Percentiles rank a stretch among this genome's conserved stretches.
Conservation (phyloP, 2,797 vertebrate genomes). For the Falco novaeseelandiae region DNA sequence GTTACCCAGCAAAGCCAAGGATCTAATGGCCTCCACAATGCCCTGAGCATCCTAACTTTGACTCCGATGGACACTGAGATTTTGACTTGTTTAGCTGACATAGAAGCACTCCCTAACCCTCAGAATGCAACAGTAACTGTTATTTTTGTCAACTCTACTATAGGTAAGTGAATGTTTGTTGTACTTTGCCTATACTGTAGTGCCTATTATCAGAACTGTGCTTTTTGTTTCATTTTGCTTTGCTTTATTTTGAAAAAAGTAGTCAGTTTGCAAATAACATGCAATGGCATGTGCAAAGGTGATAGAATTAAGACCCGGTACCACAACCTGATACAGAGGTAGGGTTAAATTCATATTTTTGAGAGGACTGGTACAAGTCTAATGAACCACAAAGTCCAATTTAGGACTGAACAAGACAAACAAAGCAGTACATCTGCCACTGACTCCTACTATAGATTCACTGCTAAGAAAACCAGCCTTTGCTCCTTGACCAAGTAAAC, state of each 20-base stretch:
- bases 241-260: background rate
- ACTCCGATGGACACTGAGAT: conserved; percentile 71
- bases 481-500: background rate
- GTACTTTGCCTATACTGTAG: background rate
- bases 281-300: background rate
- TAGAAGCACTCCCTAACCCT: conserved; percentile 75
- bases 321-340: background rate
- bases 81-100: conserved; percentile 83
- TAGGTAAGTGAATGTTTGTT: conserved; percentile 63
- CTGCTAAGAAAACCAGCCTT: background rate
- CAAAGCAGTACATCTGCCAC: background rate
- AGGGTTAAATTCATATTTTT: background rate
- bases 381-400: background rate
- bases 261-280: background rate
- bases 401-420: background rate
- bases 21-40: conserved; percentile 66
- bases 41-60: conserved; percentile 79
- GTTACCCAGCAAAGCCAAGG: conserved; percentile 68
- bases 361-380: background rate
- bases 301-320: background rate
- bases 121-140: conserved; percentile 74
- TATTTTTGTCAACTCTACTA: conserved; percentile 66
- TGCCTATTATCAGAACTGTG: background rate
- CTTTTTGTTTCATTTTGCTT: background rate
- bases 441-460: background rate